Percentiles rank a stretch among this genome's conserved stretches.
phyloP scores from a whole-genome alignment of 2,113 vertebrate species.

The Sterrhoptilus dennistouni region DNA sequence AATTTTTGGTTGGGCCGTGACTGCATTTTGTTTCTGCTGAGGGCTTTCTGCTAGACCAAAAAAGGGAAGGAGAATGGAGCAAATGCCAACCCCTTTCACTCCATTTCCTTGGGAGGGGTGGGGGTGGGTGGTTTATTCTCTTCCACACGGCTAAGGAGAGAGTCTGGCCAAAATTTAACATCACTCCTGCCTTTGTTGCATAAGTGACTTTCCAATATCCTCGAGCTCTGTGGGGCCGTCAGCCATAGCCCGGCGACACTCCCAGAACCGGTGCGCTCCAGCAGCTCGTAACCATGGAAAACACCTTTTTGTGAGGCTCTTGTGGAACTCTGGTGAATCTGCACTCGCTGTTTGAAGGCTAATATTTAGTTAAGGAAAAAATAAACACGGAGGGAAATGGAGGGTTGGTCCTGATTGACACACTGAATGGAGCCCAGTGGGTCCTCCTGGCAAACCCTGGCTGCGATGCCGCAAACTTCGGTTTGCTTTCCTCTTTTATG shows the following conservation, averaged over 20 bases:
- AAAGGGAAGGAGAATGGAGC: conserved; percentile 49
- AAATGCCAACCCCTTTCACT: conserved; percentile 50
- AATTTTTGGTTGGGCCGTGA: conserved; percentile 45
- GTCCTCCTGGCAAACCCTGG: neutral
- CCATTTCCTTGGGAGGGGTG: neutral
- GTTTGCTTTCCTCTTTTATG: neutral
- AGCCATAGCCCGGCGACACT: conserved; percentile 31
- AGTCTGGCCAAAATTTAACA: conserved; percentile 53
- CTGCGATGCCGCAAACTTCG: neutral
- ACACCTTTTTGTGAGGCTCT: conserved; percentile 10
- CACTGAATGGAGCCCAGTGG: neutral
- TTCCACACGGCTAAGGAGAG: neutral
- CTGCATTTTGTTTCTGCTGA: conserved; percentile 39
- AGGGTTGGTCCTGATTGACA: conserved; percentile 12
- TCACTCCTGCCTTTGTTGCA: conserved; percentile 44
- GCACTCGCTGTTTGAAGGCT: neutral
- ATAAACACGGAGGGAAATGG: neutral
- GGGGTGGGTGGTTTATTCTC: neutral
- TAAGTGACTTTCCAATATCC: conserved; percentile 50
- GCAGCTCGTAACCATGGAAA: conserved; percentile 51
- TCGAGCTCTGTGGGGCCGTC: neutral
- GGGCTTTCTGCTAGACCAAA: conserved; percentile 59
- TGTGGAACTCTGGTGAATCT: conserved; percentile 45
- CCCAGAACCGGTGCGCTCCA: conserved; percentile 23
- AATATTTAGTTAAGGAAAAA: conserved; percentile 56